Base-by-base conservation (phyloP, 2,888 invertebrate genomes). In the Tenthredo notha region DNA sequence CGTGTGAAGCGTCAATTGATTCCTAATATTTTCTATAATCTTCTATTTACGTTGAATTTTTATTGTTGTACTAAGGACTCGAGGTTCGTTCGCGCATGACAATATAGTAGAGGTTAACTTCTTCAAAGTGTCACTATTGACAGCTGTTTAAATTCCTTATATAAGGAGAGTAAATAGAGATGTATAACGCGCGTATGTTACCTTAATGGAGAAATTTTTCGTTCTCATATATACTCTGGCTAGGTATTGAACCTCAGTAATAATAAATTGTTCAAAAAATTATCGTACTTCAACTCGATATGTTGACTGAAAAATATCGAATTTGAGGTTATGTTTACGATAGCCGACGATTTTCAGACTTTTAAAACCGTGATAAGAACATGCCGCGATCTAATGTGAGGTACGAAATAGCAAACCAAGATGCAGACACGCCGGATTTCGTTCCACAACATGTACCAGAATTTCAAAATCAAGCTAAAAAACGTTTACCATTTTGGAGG, bases 301-400 rank as follows among this genome's bases (percentile, higher is more conserved):
- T 78, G 75, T 50, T 54, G 1, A 54, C 0, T n/a, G 21, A 21
- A 43, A 43, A 40, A 74, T n/a, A 21, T n/a, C 54, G n/a, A 40
- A 21, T 74, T 74, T 43, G 12, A 87, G 88, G 87, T 88, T 88
- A 88, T 88, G 88, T 86, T 87, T 87, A 86, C 85, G n/a, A 18
- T 25, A 47, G 58, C 29, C 25, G 47, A 61, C 40, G 40, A 21
- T 37, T 21, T 15, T 25, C 33, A 15, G 33, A 47, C 18, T 50
- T 43, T 33, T 47, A 75, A 47, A 15, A n/a, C 12, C 40, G 47
- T 33, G n/a, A 61, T 58, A 47, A 78, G 86, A 90, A 87, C 90
- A 93, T 93, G 93, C 91, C 93, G 89, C 92, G 91, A 85, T 90
- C 90, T 86, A 91, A 92, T 85, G 89, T 93, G 72, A 93, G 92